Evolutionary conservation across 2,888 invertebrate genomes (phyloP).

Genomic region (Koerneria pararmatus): DNA sequence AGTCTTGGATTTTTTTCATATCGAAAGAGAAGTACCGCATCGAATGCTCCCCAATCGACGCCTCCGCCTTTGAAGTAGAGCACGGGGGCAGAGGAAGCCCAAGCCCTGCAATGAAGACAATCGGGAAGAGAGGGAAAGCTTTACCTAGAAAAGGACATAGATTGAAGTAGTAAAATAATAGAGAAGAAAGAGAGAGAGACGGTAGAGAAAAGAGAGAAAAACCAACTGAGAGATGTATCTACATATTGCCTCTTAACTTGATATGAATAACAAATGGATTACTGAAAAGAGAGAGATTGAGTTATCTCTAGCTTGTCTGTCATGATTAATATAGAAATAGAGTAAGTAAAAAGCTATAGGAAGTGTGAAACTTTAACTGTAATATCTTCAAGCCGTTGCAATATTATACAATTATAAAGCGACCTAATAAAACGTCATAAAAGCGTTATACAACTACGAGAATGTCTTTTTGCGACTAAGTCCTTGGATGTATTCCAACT

Average conservation of each 20-base stretch:
- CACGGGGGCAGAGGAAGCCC: constrained; percentile 86
- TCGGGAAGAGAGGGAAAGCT: no score
- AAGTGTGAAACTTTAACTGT: constrained; percentile 8
- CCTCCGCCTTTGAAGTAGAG: constrained; percentile 49
- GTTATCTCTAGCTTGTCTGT: no score
- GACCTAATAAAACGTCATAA: constrained; percentile 11
- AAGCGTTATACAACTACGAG: no score
- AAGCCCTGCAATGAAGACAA: constrained; percentile 73
- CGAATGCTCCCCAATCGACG: constrained; percentile 60
- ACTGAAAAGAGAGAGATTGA: no score
- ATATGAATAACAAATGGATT: no score
- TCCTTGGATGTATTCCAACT: no score
- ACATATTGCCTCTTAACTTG: no score
- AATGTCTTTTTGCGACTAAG: no score
- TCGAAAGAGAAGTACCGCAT: constrained; percentile 63
- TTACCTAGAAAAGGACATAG: no score
- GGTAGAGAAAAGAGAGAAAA: neutral
- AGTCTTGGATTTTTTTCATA: no score
- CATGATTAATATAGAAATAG: neutral
- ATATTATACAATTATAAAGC: neutral
- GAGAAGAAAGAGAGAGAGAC: neutral
- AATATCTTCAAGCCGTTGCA: no score
- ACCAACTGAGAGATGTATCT: no score
- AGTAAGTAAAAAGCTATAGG: neutral
- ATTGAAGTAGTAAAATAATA: neutral